phyloP scores from a whole-genome alignment of 2,797 vertebrate species.

The Ispidina picta region DNA sequence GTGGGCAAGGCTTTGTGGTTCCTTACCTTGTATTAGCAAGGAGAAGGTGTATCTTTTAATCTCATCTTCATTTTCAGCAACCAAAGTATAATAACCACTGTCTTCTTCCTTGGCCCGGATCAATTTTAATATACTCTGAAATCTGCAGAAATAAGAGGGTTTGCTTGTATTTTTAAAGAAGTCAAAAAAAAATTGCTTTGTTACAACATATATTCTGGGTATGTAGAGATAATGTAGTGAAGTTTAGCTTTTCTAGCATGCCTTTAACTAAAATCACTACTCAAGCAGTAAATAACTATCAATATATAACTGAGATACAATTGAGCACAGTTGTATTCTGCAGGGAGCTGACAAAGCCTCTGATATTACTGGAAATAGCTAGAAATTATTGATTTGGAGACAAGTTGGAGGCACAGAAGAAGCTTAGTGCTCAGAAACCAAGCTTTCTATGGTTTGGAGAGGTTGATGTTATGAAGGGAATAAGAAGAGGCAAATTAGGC shows the following conservation, averaged over 20 bases:
- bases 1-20: neutral
- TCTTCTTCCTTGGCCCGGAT: slow-evolving; percentile 97
- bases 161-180: neutral
- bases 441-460: neutral
- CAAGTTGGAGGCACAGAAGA: neutral
- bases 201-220: neutral
- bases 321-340: neutral
- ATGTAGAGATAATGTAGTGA: neutral
- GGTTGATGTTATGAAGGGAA: neutral
- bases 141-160: slow-evolving; percentile 74
- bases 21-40: slow-evolving; percentile 91
- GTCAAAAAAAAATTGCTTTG: neutral
- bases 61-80: slow-evolving; percentile 87
- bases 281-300: neutral
- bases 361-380: neutral
- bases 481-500: neutral
- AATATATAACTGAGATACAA: neutral
- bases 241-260: neutral
- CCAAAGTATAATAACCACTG: slow-evolving; percentile 92
- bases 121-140: slow-evolving; percentile 87
- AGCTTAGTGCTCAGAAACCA: neutral
- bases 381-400: neutral
- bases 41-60: slow-evolving; percentile 83
- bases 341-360: neutral
- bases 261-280: neutral